phyloP scores from a whole-genome alignment of 2,797 vertebrate species.

The Brachyalestes nurse region DNA sequence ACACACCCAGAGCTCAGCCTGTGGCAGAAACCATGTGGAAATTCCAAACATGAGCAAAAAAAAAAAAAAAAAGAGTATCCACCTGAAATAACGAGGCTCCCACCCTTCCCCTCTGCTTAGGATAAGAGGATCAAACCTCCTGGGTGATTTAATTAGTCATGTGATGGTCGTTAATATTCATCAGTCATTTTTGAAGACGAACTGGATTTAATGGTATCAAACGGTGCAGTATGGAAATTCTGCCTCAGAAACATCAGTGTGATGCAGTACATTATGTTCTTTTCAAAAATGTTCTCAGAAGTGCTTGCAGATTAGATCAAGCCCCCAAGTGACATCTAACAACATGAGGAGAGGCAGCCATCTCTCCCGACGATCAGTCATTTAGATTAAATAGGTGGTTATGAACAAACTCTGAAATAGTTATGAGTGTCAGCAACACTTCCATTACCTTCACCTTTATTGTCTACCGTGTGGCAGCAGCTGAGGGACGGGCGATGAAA shows the following conservation, averaged over 20 bases:
- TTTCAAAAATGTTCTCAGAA: background rate
- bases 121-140: background rate
- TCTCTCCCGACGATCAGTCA: background rate
- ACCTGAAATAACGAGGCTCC: background rate
- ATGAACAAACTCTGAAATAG: conserved; percentile 21
- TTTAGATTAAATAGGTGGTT: conserved; percentile 14
- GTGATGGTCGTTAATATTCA: background rate
- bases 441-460: conserved; percentile 17
- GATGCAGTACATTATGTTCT: background rate
- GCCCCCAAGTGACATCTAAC: conserved; percentile 1
- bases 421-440: conserved; percentile 15
- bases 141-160: background rate
- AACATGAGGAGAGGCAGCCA: conserved; percentile 19
- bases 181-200: background rate
- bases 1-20: conserved; percentile 33
- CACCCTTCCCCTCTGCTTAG: background rate
- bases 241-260: background rate
- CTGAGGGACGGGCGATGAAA: background rate
- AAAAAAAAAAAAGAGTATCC: background rate
- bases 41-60: background rate
- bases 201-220: background rate
- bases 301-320: background rate
- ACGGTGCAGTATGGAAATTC: background rate
- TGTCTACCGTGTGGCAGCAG: background rate
- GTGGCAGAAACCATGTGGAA: background rate